Base-by-base conservation (phyloP, 2,113 vertebrate species). In the Aptenodytes patagonicus region DNA sequence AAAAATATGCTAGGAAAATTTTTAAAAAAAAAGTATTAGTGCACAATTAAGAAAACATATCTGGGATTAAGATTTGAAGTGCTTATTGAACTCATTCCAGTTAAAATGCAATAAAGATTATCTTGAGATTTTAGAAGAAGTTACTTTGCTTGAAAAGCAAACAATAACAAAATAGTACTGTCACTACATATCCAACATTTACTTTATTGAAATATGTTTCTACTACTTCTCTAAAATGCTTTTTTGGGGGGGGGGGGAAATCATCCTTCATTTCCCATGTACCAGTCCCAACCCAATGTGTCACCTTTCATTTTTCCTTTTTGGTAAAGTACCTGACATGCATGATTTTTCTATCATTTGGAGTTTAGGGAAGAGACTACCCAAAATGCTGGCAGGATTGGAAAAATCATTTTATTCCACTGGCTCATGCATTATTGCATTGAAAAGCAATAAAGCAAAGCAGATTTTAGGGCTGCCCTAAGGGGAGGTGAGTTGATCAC, bases 381-480 rank as follows among this genome's bases (percentile, higher is more conserved):
- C 62, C 64, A 76, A 94, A 96, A 71, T 83, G 52, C 93, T 94
- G 49, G 11, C 79, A 94, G 79, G 89, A 87, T 62, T 93, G 89
- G 92, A 96, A 96, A 96, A 94, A 92, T 89, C 78, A 66, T 96
- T 97, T 87, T 89, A 82, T 93, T 96, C 82, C 82, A 81, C 71
- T 94, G 57, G 34, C 85, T 78, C 31, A 55, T 68, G 34, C 76
- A 55, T 71, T 95, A 83, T 82, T 96, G 46, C 88, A 94, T 83
- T 94, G 88, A 91, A 96, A 97, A 97, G 60, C 93, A 95, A 94
- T 93, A 96, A 90, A 79, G 61, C 44, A 68, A 93, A 91, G 65
- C 81, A 92, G 64, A 66, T 71, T 89, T 95, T 86, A 73, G 89
- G 79, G 21, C 71, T 91, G 19, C 90, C 95, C 79, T 86, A 34